Conservation (phyloP, 2,888 invertebrate genomes). For the Andrena haemorrhoa region DNA sequence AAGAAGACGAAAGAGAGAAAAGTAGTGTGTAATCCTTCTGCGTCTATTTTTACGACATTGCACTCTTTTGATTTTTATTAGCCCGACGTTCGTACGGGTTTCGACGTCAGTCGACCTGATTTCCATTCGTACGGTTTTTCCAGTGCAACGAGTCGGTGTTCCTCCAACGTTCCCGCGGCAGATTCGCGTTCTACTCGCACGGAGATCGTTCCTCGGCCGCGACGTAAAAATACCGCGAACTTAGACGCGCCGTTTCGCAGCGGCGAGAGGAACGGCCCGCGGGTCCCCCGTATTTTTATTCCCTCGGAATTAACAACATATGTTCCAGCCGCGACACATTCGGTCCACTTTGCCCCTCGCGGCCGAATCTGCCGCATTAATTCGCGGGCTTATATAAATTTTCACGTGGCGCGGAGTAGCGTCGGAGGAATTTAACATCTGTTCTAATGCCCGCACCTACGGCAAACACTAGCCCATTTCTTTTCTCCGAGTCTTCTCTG, state of each 20-base stretch:
- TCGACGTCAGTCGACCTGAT: slow-evolving; percentile 28
- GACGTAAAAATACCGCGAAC: slow-evolving; percentile 47
- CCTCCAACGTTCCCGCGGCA: not conserved
- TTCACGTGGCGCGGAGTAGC: slow-evolving; percentile 27
- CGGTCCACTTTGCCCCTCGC: slow-evolving; percentile 20
- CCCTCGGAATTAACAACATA: slow-evolving; percentile 47
- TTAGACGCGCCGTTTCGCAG: slow-evolving; percentile 28
- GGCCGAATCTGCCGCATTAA: slow-evolving; percentile 34
- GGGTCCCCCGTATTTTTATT: slow-evolving; percentile 40
- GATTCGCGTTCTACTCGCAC: slow-evolving; percentile 14
- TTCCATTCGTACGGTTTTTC: not conserved
- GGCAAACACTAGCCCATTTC: slow-evolving; percentile 22
- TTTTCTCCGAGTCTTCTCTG: not conserved
- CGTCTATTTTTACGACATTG: slow-evolving; percentile 52
- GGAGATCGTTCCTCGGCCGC: slow-evolving; percentile 10
- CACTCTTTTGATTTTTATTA: slow-evolving; percentile 51
- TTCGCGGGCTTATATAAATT: slow-evolving; percentile 50
- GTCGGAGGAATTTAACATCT: slow-evolving; percentile 53
- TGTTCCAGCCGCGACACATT: slow-evolving; percentile 29
- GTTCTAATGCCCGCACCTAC: slow-evolving; percentile 55
- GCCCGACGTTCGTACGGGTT: slow-evolving; percentile 14
- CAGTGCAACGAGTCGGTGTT: not conserved
- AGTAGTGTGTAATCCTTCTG: slow-evolving; percentile 50
- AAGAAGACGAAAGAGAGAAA: not conserved
- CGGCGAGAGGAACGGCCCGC: not conserved